Conservation (phyloP, 92 coral and sea anemone genomes). For the Palythoa caribaeorum region DNA sequence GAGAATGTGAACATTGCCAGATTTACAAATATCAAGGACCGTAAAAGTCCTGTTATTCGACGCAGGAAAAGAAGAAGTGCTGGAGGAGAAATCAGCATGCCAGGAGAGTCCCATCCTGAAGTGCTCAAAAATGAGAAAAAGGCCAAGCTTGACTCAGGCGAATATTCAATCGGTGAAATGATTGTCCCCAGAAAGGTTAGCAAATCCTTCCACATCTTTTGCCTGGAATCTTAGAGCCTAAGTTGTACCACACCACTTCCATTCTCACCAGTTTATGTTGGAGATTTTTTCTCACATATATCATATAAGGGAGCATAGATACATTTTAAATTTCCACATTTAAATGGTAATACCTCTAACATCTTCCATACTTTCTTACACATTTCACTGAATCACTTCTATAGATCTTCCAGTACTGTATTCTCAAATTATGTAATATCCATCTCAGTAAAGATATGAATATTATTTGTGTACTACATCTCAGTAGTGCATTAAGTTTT, state of each 20-base stretch:
- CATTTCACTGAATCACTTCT: background rate
- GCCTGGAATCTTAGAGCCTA: background rate
- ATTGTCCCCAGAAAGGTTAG: constrained; percentile 69
- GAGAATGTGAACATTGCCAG: constrained; percentile 53
- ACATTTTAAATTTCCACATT: background rate
- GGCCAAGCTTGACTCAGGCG: constrained; percentile 42
- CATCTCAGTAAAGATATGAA: constrained; percentile 7
- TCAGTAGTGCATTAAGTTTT: constrained; percentile 1
- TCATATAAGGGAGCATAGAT: background rate
- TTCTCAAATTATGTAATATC: background rate
- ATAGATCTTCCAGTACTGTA: background rate
- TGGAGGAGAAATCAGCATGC: constrained; percentile 70
- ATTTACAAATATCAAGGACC: constrained; percentile 21
- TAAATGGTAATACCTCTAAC: background rate
- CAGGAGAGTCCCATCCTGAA: constrained; percentile 50
- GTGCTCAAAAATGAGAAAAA: constrained; percentile 27
- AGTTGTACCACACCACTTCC: background rate
- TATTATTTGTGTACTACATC: constrained; percentile 3
- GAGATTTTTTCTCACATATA: background rate
- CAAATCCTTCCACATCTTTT: background rate
- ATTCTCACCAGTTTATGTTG: background rate
- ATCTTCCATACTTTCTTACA: constrained; percentile 15
- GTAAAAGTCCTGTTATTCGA: constrained; percentile 23
- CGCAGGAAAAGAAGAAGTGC: constrained; percentile 59
- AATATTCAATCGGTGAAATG: constrained; percentile 60